Evolutionary conservation across 1,140 invertebrate species (phyloP), one percentile per base, ranked within the genome.

Genomic region (Gerris buenoi): DNA sequence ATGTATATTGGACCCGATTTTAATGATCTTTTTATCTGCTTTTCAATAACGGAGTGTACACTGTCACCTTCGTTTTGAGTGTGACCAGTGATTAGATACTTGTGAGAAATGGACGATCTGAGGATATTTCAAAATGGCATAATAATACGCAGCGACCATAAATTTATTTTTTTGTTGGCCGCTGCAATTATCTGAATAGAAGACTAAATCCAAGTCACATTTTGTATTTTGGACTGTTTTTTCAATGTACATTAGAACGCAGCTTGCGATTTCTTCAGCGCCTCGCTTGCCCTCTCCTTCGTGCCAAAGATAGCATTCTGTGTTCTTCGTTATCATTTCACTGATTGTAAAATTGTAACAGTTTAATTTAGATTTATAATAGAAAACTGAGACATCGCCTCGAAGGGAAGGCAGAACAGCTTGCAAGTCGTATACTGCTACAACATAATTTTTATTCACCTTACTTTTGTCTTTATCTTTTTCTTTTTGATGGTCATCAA

Each of bases 261-360:
- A 59, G 23, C 26, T 57, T 2, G 68, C 69, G 33, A 72, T 68
- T 67, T 73, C 71, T 68, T 63, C 70, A 28, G 68, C 66, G 3
- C 72, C 73, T 25, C 70, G 63, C 1, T 70, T 58, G 5, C 46
- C 72, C 23, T 67, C 63, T 15, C 65, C 62, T 70, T 74, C 73
- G 65, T 75, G 33, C 33, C 33, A 46, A 46, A 46, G 5, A 46
- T 46, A 46, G 33, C 33, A 46, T 10, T 46, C 18, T 5, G 5
- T 18, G 5, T 5, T 46, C 18, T 46, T 46, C 18, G 33, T 46
- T 10, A 10, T 46, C 5, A 46, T 10, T 46, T 46, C 33, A 65
- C 33, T 29, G 25, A 69, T 62, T 27, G 68, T 69, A 29, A 69
- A 69, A 68, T 69, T 69, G 58, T 68, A 68, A 59, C 25, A 27